These are phyloP conservation scores for Cephalopholis sonnerati DNA, from an alignment of 2,113 vertebrate genomes.

Conservation along the genomic window DNA sequence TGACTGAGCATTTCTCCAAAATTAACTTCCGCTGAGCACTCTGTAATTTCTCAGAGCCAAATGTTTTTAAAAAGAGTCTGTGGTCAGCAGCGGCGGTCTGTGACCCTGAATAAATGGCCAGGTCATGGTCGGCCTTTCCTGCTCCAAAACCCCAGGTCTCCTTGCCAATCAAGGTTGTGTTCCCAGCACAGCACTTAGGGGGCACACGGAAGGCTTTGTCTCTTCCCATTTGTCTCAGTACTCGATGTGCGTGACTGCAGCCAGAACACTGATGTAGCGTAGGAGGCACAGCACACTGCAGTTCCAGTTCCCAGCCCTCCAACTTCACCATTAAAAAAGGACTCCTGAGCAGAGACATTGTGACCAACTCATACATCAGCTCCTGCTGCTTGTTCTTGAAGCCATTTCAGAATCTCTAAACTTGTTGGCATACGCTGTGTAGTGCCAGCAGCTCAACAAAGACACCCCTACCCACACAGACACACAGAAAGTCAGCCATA, in stretches of 20 bases:
- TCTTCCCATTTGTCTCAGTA: slow-evolving; percentile 79
- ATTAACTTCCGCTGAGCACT: slow-evolving; percentile 14
- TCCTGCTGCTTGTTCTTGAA: slow-evolving; percentile 61
- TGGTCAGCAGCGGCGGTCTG: slow-evolving; percentile 60
- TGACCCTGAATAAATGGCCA: slow-evolving; percentile 74
- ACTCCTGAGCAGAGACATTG: slow-evolving; percentile 31
- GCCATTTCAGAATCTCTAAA: slow-evolving; percentile 46
- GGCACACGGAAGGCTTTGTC: slow-evolving; percentile 82
- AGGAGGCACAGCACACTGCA: slow-evolving; percentile 62
- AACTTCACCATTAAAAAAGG: slow-evolving; percentile 47
- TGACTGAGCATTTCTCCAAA: slow-evolving; percentile 10
- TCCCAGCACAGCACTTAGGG: slow-evolving; percentile 71
- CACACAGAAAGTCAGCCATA: slow-evolving; percentile 7
- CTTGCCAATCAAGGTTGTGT: slow-evolving; percentile 74
- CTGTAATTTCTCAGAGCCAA: slow-evolving; percentile 34
- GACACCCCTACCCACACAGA: slow-evolving; percentile 24
- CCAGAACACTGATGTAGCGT: slow-evolving; percentile 63
- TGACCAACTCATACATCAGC: slow-evolving; percentile 62
- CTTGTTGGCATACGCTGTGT: slow-evolving; percentile 35
- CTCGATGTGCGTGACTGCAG: slow-evolving; percentile 75
- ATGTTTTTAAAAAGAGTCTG: slow-evolving; percentile 48
- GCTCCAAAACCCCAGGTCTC: slow-evolving; percentile 70
- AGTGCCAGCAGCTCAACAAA: slow-evolving; percentile 36
- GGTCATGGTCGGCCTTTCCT: slow-evolving; percentile 61
- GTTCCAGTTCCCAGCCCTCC: slow-evolving; percentile 54